phyloP scores from a whole-genome alignment of 2,113 vertebrate genomes.

The Barnardius zonarius region DNA sequence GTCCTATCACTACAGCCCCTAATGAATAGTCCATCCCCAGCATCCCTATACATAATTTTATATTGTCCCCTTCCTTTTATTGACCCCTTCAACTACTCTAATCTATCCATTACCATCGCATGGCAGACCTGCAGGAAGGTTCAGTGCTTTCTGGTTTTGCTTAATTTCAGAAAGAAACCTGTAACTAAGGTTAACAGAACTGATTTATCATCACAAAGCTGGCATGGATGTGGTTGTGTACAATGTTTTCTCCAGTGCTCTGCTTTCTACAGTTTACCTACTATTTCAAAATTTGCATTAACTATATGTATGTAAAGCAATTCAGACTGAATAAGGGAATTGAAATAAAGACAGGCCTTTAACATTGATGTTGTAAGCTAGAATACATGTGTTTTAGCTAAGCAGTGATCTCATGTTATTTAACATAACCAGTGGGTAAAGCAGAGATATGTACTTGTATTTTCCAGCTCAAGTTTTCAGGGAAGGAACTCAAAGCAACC shows the following conservation, averaged over 20 bases:
- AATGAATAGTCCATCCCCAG: too few species aligned
- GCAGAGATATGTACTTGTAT: background rate
- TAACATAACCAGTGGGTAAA: background rate
- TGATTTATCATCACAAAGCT: background rate
- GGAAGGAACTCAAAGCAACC: background rate
- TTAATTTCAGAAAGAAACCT: background rate
- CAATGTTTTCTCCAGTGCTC: background rate
- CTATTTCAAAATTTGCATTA: background rate
- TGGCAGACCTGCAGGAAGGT: background rate
- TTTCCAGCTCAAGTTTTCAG: background rate
- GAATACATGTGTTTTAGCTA: background rate
- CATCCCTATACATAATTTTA: background rate
- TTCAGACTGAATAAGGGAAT: background rate
- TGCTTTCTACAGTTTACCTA: background rate
- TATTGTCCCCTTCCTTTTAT: background rate
- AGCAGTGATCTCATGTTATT: background rate
- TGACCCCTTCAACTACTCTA: background rate
- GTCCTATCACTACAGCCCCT: too few species aligned
- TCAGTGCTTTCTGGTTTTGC: background rate
- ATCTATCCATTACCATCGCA: rapidly evolving
- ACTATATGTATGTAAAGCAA: background rate
- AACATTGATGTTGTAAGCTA: background rate
- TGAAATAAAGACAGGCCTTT: background rate
- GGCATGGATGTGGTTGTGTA: background rate
- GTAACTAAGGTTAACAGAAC: background rate